phyloP scores from a whole-genome alignment of 1,140 invertebrate genomes.

The Rhagoletis zephyria region DNA sequence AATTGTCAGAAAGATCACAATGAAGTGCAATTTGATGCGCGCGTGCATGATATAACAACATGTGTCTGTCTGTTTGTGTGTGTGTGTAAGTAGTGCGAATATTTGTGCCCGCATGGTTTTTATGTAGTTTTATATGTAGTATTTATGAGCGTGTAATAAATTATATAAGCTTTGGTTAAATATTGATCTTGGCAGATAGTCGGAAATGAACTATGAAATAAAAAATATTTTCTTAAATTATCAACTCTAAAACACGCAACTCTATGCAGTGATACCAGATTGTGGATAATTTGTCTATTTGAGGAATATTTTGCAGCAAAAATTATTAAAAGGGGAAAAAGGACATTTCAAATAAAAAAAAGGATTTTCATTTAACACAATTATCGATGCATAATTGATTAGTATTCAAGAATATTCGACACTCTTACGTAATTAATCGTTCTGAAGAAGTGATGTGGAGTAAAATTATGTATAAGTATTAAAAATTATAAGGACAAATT shows the following conservation, averaged over 20 bases:
- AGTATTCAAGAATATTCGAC: too few relatives aligned
- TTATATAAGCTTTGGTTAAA: constrained; percentile 28
- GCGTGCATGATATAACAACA: constrained; percentile 13
- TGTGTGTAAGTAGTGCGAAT: not conserved
- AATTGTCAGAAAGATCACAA: constrained; percentile 50
- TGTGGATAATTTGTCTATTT: too few relatives aligned
- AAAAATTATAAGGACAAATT: too few relatives aligned
- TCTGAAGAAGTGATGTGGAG: too few relatives aligned
- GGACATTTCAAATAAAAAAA: too few relatives aligned
- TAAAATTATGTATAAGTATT: too few relatives aligned
- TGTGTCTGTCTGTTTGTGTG: not conserved
- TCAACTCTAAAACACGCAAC: constrained; percentile 15
- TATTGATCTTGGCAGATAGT: constrained; percentile 37
- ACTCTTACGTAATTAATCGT: too few relatives aligned
- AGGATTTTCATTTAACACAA: too few relatives aligned
- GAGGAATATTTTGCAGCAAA: too few relatives aligned
- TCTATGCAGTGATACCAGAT: not conserved
- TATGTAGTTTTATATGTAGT: not conserved
- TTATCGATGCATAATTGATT: too few relatives aligned
- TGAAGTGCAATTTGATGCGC: constrained; percentile 17
- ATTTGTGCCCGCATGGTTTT: not conserved
- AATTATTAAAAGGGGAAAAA: too few relatives aligned
- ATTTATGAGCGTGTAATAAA: not conserved
- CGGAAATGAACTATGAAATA: not conserved
- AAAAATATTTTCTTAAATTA: not conserved